Percentiles rank a stretch among this genome's conserved stretches.
phyloP scores from a whole-genome alignment of 2,113 vertebrate genomes.

The Butastur rufipennis region DNA sequence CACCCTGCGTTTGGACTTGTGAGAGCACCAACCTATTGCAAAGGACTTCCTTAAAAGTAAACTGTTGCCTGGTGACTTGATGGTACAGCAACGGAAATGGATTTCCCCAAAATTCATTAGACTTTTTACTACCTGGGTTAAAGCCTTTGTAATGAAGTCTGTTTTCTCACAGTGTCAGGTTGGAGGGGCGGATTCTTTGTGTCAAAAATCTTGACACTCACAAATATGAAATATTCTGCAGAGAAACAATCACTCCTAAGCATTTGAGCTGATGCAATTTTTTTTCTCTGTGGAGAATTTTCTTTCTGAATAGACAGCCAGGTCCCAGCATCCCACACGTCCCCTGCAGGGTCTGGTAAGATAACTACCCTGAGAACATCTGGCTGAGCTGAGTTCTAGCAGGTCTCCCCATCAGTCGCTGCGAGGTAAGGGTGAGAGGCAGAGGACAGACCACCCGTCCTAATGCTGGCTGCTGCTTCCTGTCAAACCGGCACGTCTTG shows the following conservation, averaged over 20 bases:
- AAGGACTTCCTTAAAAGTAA: not conserved
- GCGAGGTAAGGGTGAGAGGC: rapidly evolving
- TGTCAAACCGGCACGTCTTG: rapidly evolving
- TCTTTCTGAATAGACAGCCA: not conserved
- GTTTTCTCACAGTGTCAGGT: not conserved
- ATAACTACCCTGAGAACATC: not conserved
- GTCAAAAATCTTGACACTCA: not conserved
- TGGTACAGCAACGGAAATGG: not conserved
- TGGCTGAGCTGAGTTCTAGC: not conserved
- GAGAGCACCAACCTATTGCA: not conserved
- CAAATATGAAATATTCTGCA: not conserved
- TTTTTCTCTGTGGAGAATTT: not conserved
- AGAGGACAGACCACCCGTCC: not conserved
- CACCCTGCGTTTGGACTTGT: rapidly evolving
- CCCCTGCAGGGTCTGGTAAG: not conserved
- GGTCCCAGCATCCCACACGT: not conserved
- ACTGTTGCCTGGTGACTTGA: too few species aligned
- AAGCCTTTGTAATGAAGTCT: not conserved
- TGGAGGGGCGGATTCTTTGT: not conserved
- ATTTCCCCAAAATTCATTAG: not conserved
- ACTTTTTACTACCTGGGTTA: not conserved
- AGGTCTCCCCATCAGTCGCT: rapidly evolving
- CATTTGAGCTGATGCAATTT: not conserved
- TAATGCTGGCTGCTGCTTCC: not conserved
- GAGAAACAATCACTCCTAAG: not conserved